These are phyloP conservation scores for Notarius lentiginosus DNA, from an alignment of 2,113 vertebrate genomes.

Conservation along the genomic window DNA sequence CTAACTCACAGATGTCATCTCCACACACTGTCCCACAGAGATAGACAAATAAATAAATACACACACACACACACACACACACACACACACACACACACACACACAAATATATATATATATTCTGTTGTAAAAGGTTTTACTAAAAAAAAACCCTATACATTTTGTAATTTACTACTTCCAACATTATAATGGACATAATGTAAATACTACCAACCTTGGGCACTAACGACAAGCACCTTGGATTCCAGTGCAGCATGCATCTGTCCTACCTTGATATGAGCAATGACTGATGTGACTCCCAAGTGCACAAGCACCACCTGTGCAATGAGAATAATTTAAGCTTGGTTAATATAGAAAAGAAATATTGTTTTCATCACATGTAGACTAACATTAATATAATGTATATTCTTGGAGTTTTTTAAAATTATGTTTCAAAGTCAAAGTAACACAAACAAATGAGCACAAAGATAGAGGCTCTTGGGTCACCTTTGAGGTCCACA, in stretches of 20 bases:
- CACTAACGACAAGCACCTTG: slow-evolving; percentile 71
- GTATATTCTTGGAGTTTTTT: not conserved
- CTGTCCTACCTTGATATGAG: slow-evolving; percentile 74
- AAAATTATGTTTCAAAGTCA: not conserved
- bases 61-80: too few relatives aligned
- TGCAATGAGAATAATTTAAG: slow-evolving; percentile 28
- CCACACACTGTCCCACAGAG: slow-evolving; percentile 69
- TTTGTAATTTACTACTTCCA: not conserved
- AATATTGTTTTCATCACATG: not conserved
- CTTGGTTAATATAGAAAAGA: not conserved
- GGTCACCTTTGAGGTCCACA: slow-evolving; percentile 75
- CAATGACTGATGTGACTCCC: slow-evolving; percentile 74
- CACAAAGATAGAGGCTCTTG: not conserved
- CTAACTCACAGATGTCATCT: slow-evolving; percentile 67
- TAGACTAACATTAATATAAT: not conserved
- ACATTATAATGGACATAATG: not conserved
- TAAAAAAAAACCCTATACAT: not conserved
- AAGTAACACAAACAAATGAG: not conserved
- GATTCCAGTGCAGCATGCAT: slow-evolving; percentile 76
- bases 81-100: too few relatives aligned
- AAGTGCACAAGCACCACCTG: slow-evolving; percentile 75
- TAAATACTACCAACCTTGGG: slow-evolving; percentile 66
- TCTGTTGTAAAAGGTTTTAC: not conserved
- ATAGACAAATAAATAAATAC: too few relatives aligned
- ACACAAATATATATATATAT: not conserved